These are phyloP conservation scores for Chaetops frenatus DNA, from an alignment of 2,113 vertebrate genomes.

Conservation along the genomic window DNA sequence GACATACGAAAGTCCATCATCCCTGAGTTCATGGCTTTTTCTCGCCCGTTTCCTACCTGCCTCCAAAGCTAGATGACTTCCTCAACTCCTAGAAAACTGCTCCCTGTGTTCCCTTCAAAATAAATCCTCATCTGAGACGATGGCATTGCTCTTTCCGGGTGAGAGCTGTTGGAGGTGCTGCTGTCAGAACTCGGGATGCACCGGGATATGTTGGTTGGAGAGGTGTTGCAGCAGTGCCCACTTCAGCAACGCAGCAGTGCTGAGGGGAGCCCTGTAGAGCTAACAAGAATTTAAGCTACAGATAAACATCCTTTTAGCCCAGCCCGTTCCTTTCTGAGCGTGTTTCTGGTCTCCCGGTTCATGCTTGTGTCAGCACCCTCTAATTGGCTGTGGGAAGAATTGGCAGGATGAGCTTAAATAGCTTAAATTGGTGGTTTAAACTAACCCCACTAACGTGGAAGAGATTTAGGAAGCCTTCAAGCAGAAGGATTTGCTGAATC, in stretches of 20 bases:
- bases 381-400: background rate
- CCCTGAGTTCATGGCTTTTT: background rate
- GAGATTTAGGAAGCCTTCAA: background rate
- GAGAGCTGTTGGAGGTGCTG: background rate
- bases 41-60: background rate
- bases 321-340: accelerated
- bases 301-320: background rate
- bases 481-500: background rate
- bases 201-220: background rate
- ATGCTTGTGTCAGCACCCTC: background rate
- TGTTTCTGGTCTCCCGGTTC: background rate
- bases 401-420: background rate
- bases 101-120: background rate
- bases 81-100: background rate
- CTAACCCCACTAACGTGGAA: background rate
- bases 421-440: slow-evolving; percentile 21
- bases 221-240: background rate
- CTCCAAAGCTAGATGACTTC: background rate
- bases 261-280: background rate
- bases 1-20: background rate
- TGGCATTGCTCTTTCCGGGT: accelerated
- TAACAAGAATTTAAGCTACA: background rate
- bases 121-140: accelerated
- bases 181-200: accelerated
- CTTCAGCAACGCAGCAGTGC: background rate